Evolutionary conservation across 2,797 vertebrate species (phyloP).

Genomic region (Benthosema pterotum): DNA sequence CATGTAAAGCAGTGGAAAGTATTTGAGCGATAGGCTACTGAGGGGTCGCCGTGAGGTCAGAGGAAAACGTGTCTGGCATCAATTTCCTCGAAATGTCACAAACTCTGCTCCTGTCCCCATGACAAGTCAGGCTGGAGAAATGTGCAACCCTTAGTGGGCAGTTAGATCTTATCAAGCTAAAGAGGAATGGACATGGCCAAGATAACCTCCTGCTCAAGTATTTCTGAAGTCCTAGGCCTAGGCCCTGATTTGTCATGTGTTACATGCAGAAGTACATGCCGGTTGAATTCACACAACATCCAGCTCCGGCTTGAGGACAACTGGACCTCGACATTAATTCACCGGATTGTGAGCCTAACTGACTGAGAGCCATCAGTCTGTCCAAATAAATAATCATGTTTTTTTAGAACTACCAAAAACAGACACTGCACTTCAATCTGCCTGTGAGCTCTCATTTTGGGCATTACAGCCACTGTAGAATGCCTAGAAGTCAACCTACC

Average conservation of each 20-base stretch:
- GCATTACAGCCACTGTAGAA: no score
- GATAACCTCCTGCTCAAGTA: conserved; percentile 38
- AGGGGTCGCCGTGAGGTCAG: conserved; percentile 53
- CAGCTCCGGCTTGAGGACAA: no score
- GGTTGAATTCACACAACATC: no score
- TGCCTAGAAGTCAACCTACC: no score
- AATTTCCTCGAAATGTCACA: conserved; percentile 67
- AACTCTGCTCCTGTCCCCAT: conserved; percentile 49
- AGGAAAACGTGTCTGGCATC: conserved; percentile 60
- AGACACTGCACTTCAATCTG: no score
- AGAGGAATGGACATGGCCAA: conserved; percentile 56
- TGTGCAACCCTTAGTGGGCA: conserved; percentile 30
- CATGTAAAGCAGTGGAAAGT: conserved; percentile 26
- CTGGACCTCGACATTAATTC: no score
- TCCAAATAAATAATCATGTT: no score
- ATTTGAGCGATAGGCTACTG: conserved; percentile 3
- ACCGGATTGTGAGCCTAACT: no score
- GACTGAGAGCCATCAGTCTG: no score
- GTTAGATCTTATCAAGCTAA: conserved; percentile 65
- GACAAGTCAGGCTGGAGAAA: conserved; percentile 52
- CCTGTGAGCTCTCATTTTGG: no score
- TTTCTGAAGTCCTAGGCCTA: conserved; percentile 21
- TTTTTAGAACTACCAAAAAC: no score
- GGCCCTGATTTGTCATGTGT: background rate
- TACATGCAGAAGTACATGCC: no score